phyloP scores from a whole-genome alignment of 2,797 vertebrate genomes.

The Threskiornis aethiopicus region DNA sequence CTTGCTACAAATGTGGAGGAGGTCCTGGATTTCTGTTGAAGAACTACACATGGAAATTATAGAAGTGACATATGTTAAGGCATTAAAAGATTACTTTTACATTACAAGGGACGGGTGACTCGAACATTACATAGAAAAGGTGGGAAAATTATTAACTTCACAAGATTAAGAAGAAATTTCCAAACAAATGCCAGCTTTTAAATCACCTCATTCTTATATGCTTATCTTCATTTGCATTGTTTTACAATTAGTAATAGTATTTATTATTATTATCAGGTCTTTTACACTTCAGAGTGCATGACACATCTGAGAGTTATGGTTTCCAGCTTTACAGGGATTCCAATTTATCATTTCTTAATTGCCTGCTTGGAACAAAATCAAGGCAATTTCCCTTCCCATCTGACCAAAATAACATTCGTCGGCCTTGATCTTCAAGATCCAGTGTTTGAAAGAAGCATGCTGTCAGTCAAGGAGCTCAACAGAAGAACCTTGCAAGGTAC shows the following conservation, averaged over 20 bases:
- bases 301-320: slow-evolving; percentile 51
- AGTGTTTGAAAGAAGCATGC: not conserved
- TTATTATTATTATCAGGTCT: slow-evolving; percentile 63
- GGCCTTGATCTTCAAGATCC: slow-evolving; percentile 40
- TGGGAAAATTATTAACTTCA: not conserved
- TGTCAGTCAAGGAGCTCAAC: not conserved
- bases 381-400: slow-evolving; percentile 66
- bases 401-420: slow-evolving; percentile 44
- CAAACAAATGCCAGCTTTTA: not conserved
- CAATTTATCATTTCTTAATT: slow-evolving; percentile 76
- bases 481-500: not conserved
- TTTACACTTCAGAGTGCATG: slow-evolving; percentile 63
- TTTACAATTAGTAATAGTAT: slow-evolving; percentile 51
- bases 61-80: not conserved
- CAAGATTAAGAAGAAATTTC: not conserved
- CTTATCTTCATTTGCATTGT: not conserved
- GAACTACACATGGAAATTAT: not conserved
- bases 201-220: not conserved
- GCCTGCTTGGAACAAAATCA: slow-evolving; percentile 72
- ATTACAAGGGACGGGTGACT: not conserved
- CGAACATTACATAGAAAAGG: not conserved
- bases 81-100: not conserved
- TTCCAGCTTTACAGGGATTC: slow-evolving; percentile 52
- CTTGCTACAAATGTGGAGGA: not conserved
- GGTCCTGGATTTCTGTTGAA: not conserved